A percentile compares a stretch with the other conserved stretches of the same genome.
Evolutionary conservation across 2,113 vertebrate genomes (phyloP).

Genomic region (Sphyrna mokarran): DNA sequence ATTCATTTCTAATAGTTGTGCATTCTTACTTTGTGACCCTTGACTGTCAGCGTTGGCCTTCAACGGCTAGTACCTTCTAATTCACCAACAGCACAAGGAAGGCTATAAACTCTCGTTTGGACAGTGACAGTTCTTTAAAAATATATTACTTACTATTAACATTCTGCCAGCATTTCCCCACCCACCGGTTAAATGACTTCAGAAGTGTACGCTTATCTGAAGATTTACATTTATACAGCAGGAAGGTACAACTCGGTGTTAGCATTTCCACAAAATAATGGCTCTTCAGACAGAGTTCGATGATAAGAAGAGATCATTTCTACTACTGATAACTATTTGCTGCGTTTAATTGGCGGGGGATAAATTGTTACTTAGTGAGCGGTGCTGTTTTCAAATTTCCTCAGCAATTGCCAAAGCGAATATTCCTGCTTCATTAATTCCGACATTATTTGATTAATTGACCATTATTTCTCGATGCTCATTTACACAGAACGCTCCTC

Average conservation of each 20-base stretch:
- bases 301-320: slow-evolving; percentile 25
- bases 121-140: not conserved
- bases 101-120: not conserved
- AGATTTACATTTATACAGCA: slow-evolving; percentile 43
- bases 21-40: not conserved
- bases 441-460: slow-evolving; percentile 40
- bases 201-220: slow-evolving; percentile 40
- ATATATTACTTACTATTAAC: slow-evolving; percentile 25
- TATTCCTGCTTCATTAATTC: slow-evolving; percentile 8
- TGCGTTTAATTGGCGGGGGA: slow-evolving; percentile 14
- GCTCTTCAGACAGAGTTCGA: slow-evolving; percentile 24
- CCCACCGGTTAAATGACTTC: slow-evolving; percentile 31
- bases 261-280: slow-evolving; percentile 30
- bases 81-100: not conserved
- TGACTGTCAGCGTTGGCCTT: not conserved
- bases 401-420: not conserved
- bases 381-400: not conserved
- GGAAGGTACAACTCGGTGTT: slow-evolving; percentile 40
- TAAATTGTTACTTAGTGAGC: slow-evolving; percentile 21
- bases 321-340: not conserved
- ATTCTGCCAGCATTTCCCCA: slow-evolving; percentile 38
- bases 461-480: not conserved
- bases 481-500: slow-evolving; percentile 36
- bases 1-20: not conserved
- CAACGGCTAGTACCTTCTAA: not conserved